Evolutionary conservation across 2,113 vertebrate genomes (phyloP), one percentile per base, ranked within the genome.

Genomic region (Mola mola): DNA sequence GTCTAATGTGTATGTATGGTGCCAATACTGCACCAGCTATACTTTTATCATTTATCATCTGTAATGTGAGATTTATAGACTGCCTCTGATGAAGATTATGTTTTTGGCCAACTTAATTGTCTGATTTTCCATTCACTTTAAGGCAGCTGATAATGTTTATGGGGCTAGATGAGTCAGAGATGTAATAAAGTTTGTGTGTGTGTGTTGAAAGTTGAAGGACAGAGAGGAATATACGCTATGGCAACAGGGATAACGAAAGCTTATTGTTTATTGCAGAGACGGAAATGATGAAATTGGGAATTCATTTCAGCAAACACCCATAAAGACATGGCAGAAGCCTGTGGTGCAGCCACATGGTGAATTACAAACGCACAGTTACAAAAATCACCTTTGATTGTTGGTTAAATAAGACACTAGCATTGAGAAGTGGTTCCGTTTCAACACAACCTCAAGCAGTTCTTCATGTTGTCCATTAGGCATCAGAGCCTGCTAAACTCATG

Each of bases 341-440:
- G 31, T 67, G 56, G 49, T 2, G 2, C 63, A 61, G 34, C 56
- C 55, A 25, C 41, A 48, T 60, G 49, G 47, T 47, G 26, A 20
- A 31, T 38, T 34, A 28, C 36, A 12, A 37, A 66, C 33, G 63
- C 48, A 74, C 21, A 60, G 53, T 24, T 28, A 34, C 28, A 28
- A 74, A 74, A 66, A 63, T 66, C 71, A 55, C 62, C 71, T 42
- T 41, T 41, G 33, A 60, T 47, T 22, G 47, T 10, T 40, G 10
- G 25, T 66, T 41, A 47, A 66, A 49, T 17, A 36, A 34, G 16
- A 41, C 22, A 13, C 20, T 47, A 46, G 29, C 37, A 63, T n/a
- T 61, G 20, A 33, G 21, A 38, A n/a, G 41, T 29, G 21, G 52
- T 25, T 37, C 5, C 29, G 13, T 6, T 46, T 48, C 19, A 31